Conservation (phyloP, 2,888 invertebrate species). For the Drosophila borborema region DNA sequence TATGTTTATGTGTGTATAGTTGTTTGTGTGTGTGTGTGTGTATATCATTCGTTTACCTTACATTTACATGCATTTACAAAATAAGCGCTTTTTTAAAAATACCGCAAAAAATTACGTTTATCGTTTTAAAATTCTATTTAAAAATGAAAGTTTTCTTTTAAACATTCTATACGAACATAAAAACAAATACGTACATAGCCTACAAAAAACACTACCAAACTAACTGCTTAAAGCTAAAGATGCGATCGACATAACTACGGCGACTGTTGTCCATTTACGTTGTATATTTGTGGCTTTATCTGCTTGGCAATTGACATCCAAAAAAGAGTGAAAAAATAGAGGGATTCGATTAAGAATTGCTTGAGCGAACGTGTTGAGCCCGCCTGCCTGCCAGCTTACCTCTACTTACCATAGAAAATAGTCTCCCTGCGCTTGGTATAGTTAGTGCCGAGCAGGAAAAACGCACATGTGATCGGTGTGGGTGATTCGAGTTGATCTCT, state of each 20-base stretch:
- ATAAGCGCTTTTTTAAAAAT: conserved; percentile 85
- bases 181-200: conserved; percentile 78
- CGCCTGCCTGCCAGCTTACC: conserved; percentile 70
- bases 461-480: conserved; percentile 85
- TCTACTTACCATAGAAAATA: conserved; percentile 85
- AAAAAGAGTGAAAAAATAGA: neutral
- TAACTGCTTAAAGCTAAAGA: conserved; percentile 85
- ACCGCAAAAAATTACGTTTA: conserved; percentile 84
- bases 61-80: conserved; percentile 85
- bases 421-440: conserved; percentile 85
- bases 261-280: conserved; percentile 85
- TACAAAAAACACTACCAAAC: conserved; percentile 81
- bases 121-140: conserved; percentile 83
- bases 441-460: conserved; percentile 85
- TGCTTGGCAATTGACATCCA: conserved; percentile 28
- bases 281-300: conserved; percentile 85
- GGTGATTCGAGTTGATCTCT: conserved; percentile 85
- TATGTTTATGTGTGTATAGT: conserved; percentile 33
- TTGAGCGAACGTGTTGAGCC: neutral
- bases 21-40: conserved; percentile 9
- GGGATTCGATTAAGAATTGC: conserved; percentile 9
- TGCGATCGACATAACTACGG: conserved; percentile 85
- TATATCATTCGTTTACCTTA: conserved; percentile 73
- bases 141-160: conserved; percentile 65
- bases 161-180: conserved; percentile 75